Evolutionary conservation across 2,888 invertebrate genomes (phyloP).

Genomic region (Cremastobaeus sp.): DNA sequence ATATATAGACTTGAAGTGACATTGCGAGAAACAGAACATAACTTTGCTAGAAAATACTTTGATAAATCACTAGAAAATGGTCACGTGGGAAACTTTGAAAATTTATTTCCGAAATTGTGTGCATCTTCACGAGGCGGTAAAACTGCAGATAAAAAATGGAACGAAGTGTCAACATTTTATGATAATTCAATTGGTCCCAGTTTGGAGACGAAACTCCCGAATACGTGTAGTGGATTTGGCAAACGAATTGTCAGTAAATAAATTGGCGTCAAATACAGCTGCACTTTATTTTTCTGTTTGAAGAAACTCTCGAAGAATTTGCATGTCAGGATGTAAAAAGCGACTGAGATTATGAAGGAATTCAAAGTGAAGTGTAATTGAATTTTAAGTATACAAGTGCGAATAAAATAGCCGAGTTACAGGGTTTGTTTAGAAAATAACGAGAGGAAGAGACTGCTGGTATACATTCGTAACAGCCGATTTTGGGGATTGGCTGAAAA

Average conservation of each 20-base stretch:
- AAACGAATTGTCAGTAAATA: no score
- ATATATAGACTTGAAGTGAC: slow-evolving; percentile 3
- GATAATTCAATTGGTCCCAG: slow-evolving; percentile 9
- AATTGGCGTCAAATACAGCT: no score
- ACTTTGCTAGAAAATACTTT: slow-evolving; percentile 20
- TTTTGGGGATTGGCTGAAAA: slow-evolving; percentile 52
- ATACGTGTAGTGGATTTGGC: no score
- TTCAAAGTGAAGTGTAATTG: slow-evolving; percentile 23
- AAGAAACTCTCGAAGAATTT: not conserved
- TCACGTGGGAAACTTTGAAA: slow-evolving; percentile 11
- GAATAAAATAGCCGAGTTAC: no score
- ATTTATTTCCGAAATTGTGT: slow-evolving; percentile 18
- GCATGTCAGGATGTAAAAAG: not conserved
- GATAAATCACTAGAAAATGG: slow-evolving; percentile 19
- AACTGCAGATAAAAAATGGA: slow-evolving; percentile 2
- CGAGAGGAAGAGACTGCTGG: slow-evolving; percentile 20
- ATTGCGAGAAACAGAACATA: not conserved
- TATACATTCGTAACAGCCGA: slow-evolving; percentile 49
- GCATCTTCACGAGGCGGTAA: no score
- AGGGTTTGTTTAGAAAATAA: slow-evolving; percentile 27
- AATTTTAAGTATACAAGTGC: slow-evolving; percentile 33
- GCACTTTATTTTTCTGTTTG: no score
- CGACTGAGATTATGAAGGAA: slow-evolving; percentile 7
- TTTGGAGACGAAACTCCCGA: no score
- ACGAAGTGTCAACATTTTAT: slow-evolving; percentile 10